Evolutionary conservation across 1,140 invertebrate species (phyloP), one percentile per base, ranked within the genome.

Genomic region (Agraylea sexmaculata): DNA sequence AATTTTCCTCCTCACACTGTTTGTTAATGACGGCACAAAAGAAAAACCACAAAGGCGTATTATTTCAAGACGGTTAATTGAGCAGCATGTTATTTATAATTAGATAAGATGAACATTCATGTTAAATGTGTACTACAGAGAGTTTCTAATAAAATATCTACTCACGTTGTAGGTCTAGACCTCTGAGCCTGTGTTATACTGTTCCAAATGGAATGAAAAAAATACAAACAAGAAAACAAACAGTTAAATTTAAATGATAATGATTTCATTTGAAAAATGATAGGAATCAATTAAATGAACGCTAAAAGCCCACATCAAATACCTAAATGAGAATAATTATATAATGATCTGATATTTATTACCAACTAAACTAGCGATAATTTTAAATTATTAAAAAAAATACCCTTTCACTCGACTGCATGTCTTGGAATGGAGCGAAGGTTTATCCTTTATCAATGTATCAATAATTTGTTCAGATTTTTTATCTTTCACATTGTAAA

Each of bases 1-100:
- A 49, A 73, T 70, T 70, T 80, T 81, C 57, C 78, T 69, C 53
- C 77, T 69, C 53, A 80, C 74, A 62, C 78, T 80, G 68, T 42
- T 56, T 49, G 52, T 50, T 56, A 58, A 31, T 11, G 8, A 11
- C 29, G 29, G 15, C 12, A 31, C 15, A 31, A 31, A 28, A 4
- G 12, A 11, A 38, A 27, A 27, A 27, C 18, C 12, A 38, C 16
- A 10, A 13, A 19, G 13, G 28, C 7, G 17, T 16, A 38, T 19
- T 27, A 38, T 33, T 16, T 11, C 29, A 31, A 15, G 11, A 10
- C 31, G 6, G 6, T 7, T 25, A 25, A 7, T 7, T 7, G 6
- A 25, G n/a, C n/a, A 25, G n/a, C 6, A 25, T 25, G 6, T 7
- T n/a, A 25, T 25, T 6, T n/a, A 7, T 25, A 25, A 25, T 7